phyloP scores from a whole-genome alignment of 2,797 vertebrate genomes.

The Neosalanx taihuensis region DNA sequence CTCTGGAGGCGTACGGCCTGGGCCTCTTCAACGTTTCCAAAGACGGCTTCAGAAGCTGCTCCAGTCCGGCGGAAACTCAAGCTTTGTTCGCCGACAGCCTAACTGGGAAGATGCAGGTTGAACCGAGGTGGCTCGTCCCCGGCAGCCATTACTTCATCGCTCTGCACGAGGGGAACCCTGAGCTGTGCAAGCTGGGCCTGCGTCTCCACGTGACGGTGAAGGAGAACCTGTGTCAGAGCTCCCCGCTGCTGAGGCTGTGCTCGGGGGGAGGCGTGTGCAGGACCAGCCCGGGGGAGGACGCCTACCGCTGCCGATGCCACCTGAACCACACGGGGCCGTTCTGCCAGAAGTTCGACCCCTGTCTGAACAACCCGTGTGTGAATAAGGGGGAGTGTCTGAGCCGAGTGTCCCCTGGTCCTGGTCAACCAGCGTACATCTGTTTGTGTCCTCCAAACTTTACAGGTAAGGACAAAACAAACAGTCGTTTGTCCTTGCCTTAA shows the following conservation, averaged over 20 bases:
- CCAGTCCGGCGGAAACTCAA: conserved; percentile 45
- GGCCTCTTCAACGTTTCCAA: conserved; percentile 77
- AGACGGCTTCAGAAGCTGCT: conserved; percentile 75
- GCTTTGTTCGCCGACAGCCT: conserved; percentile 68
- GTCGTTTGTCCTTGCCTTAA: background rate
- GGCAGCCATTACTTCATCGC: conserved; percentile 82
- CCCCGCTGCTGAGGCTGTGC: conserved; percentile 70
- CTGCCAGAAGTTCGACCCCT: conserved; percentile 77
- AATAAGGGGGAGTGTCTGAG: conserved; percentile 75
- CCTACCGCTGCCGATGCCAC: conserved; percentile 75
- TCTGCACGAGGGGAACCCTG: conserved; percentile 54
- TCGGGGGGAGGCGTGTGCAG: conserved; percentile 80
- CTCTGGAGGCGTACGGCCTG: conserved; percentile 73
- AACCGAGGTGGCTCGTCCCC: conserved; percentile 71
- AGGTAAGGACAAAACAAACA: conserved; percentile 68
- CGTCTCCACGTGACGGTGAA: conserved; percentile 78
- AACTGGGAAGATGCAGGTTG: conserved; percentile 65
- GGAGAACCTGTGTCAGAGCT: conserved; percentile 73
- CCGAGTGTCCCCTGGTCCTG: conserved; percentile 56
- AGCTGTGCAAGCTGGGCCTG: conserved; percentile 75
- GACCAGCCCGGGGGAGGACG: conserved; percentile 66
- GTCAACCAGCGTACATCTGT: conserved; percentile 69
- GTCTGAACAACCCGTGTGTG: conserved; percentile 72
- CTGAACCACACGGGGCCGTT: conserved; percentile 75
- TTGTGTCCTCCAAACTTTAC: conserved; percentile 73